Base-by-base conservation (phyloP, 2,113 vertebrate species). In the Chaetodon trifascialis region DNA sequence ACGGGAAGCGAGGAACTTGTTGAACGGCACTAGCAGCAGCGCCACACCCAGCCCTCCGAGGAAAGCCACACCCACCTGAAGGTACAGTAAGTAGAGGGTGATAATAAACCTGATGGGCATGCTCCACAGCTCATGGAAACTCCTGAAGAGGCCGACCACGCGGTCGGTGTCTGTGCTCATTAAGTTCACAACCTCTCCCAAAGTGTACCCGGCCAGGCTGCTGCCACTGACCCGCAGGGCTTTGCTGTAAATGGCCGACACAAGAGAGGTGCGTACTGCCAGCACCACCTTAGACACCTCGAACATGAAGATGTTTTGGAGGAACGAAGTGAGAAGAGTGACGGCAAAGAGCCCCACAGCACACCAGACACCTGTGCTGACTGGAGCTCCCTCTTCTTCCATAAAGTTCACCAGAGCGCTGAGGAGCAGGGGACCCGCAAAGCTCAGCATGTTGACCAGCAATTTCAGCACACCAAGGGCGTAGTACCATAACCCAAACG, bases 111-210 rank as follows among this genome's bases (percentile, higher is more conserved):
- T 94, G 82, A 99, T 92, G 8, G 98, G 98, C 40, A 99, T 91
- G 87, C 97, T 97, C 98, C 98, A 99, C 38, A 97, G 85, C 71
- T 99, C 98, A 0, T 99, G 98, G 91, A 99, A 98, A 71, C 96
- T 97, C 83, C 79, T 84, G 67, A 96, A 97, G 92, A 99, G 99
- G 95, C 97, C 98, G 59, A 97, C 90, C 78, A 99, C 78, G 7
- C 98, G 94, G 83, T 96, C 91, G 0, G 96, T 93, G 88, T 99
- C 98, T 0, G 96, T 97, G 93, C 98, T 98, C 95, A 99, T 97
- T 11, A 98, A 93, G 93, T 99, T 99, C 76, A 99, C 95, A 51
- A 97, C 96, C 83, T 98, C 97, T 0, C 98, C 98, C 3, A 95
- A 69, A 0, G 96, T 91, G 87, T 95, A 96, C 30, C 56, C 40